Evolutionary conservation across 2,797 vertebrate genomes (phyloP), one percentile per base, ranked within the genome.

Genomic region (Atherinosoma microstoma): DNA sequence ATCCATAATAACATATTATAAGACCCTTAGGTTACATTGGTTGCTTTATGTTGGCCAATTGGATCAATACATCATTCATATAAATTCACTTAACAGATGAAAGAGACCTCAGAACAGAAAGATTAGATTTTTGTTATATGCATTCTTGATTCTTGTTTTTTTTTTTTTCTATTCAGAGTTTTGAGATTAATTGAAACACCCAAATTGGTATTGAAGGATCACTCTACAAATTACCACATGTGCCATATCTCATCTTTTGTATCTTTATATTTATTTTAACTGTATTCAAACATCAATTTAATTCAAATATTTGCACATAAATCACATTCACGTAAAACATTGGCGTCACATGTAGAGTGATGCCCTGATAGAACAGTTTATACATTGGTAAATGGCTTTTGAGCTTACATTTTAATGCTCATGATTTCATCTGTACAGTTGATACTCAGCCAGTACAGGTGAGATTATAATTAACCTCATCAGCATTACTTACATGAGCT

Each of bases 51-150:
- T 57, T 47, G 32, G 64, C 12, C 11, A 0, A 60, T 22, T 38
- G n/a, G 62, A 87, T 88, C 82, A 64, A 84, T 83, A 68, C 53
- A 51, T 60, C 32, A 47, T 72, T 71, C 75, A 64, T 34, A 53
- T 62, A 70, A 75, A 57, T 76, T 57, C 56, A 53, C 7, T 76
- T 72, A 70, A 22, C 5, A 1, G 1, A 64, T 64, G 24, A 68
- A 65, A 18, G 35, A 58, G 30, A 49, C 16, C 61, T 40, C 9
- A 29, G 27, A 53, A 59, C n/a, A 64, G 20, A 13, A 20, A 10
- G 32, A 36, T 58, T 67, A 22, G 29, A 47, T 42, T 75, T 40
- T 5, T 6, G 2, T 54, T 29, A 12, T 22, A 7, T 53, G 47
- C 24, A 27, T 53, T 53, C 9, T 53, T 35, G 6, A 5, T 35